Conservation (phyloP, 2,888 invertebrate genomes). For the Eristalis tenax region DNA sequence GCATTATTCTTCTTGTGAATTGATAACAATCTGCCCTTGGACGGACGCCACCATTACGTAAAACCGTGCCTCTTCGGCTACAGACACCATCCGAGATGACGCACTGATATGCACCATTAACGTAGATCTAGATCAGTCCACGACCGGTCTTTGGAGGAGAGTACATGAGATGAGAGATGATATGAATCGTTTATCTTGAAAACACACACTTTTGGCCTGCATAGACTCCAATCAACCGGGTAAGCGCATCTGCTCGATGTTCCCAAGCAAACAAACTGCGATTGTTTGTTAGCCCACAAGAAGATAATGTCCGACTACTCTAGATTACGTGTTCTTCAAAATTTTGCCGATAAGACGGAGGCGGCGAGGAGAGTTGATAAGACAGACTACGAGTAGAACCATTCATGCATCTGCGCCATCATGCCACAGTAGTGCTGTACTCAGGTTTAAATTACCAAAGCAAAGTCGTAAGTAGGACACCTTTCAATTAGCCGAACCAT, state of each 20-base stretch:
- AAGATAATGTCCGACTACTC: not conserved
- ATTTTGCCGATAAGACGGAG: not conserved
- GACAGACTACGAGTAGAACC: not conserved
- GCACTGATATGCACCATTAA: no score
- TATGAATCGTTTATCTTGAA: no score
- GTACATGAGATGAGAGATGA: no score
- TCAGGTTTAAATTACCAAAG: not conserved
- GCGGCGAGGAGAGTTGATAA: no score
- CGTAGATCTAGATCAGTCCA: no score
- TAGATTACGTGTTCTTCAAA: not conserved
- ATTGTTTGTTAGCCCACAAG: not conserved
- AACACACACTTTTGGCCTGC: not conserved
- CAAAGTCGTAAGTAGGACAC: not conserved
- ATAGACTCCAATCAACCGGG: not conserved
- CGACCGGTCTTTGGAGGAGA: no score
- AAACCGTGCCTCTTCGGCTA: no score
- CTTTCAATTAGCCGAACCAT: not conserved
- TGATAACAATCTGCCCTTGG: no score
- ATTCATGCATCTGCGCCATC: not conserved
- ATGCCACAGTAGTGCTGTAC: not conserved
- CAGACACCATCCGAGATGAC: no score
- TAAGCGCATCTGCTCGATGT: not conserved
- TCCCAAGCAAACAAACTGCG: not conserved
- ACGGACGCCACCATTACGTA: no score
- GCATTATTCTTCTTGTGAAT: no score